These are phyloP conservation scores for Semicossyphus pulcher DNA, from an alignment of 2,113 vertebrate genomes.

Conservation along the genomic window DNA sequence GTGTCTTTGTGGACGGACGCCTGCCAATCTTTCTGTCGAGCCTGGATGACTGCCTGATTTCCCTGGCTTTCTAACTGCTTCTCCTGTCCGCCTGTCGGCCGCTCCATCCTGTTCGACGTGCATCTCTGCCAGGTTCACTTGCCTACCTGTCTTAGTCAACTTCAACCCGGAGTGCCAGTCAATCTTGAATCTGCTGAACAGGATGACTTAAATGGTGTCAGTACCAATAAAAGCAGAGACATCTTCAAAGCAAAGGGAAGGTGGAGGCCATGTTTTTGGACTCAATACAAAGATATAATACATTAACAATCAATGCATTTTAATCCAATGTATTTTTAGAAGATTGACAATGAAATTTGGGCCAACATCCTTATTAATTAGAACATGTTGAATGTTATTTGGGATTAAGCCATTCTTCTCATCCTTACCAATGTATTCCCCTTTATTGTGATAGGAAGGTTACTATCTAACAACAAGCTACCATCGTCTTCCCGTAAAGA, in stretches of 20 bases:
- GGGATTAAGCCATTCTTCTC: background rate
- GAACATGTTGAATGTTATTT: background rate
- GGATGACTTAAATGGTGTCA: conserved; percentile 51
- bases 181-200: conserved; percentile 43
- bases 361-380: background rate
- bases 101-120: conserved; percentile 48
- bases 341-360: background rate
- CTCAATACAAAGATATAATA: background rate
- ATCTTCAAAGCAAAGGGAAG: background rate
- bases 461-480: too few species aligned
- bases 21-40: conserved; percentile 72
- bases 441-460: too few species aligned
- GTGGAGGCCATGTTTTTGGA: background rate
- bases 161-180: conserved; percentile 35
- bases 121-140: conserved; percentile 58
- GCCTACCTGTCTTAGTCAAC: conserved; percentile 55
- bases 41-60: conserved; percentile 66
- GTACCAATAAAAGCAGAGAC: conserved; percentile 45
- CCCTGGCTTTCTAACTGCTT: conserved; percentile 54
- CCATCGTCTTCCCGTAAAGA: too few species aligned
- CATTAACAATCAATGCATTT: background rate
- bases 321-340: background rate
- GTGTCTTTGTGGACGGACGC: conserved; percentile 58
- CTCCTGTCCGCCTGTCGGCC: conserved; percentile 61
- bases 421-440: background rate